A percentile compares a stretch with the other conserved stretches of the same genome.
These are phyloP conservation scores for Zeuzera pyrina DNA, from an alignment of 2,888 invertebrate genomes.

Conservation along the genomic window DNA sequence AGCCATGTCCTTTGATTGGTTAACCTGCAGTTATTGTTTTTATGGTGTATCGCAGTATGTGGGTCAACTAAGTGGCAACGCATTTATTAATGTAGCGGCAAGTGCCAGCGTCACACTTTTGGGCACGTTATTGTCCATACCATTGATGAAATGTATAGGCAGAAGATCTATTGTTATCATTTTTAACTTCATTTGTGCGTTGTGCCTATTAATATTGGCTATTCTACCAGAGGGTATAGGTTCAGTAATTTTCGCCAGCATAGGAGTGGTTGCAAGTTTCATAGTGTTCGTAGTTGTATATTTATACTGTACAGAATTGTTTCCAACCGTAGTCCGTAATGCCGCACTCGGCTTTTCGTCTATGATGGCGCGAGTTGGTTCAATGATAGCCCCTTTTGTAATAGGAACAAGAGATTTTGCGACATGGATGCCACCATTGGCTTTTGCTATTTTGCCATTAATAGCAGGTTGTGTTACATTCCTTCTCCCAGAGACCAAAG, in stretches of 20 bases:
- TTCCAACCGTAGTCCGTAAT: slow-evolving; percentile 91
- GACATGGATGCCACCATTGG: slow-evolving; percentile 77
- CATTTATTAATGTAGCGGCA: slow-evolving; percentile 86
- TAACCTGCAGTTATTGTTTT: slow-evolving; percentile 81
- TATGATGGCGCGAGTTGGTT: slow-evolving; percentile 89
- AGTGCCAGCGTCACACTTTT: slow-evolving; percentile 77
- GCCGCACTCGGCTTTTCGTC: slow-evolving; percentile 92
- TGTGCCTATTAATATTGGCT: slow-evolving; percentile 75
- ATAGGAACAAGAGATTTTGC: slow-evolving; percentile 69
- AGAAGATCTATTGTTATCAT: slow-evolving; percentile 76
- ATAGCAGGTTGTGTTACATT: slow-evolving; percentile 67
- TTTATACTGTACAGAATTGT: slow-evolving; percentile 88
- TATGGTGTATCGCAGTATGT: slow-evolving; percentile 90
- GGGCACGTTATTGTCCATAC: slow-evolving; percentile 76
- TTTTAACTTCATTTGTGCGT: slow-evolving; percentile 75
- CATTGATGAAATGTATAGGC: slow-evolving; percentile 77
- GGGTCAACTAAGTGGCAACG: slow-evolving; percentile 83
- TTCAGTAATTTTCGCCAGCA: slow-evolving; percentile 76
- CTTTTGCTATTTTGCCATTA: slow-evolving; percentile 80
- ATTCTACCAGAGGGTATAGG: slow-evolving; percentile 52
- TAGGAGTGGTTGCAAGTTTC: slow-evolving; percentile 86
- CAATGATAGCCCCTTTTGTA: slow-evolving; percentile 88
- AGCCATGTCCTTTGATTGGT: slow-evolving; percentile 83
- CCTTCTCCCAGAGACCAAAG: slow-evolving; percentile 84
- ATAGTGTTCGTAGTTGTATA: slow-evolving; percentile 90